phyloP scores from a whole-genome alignment of 2,797 vertebrate genomes.

The Micromesistius poutassou region DNA sequence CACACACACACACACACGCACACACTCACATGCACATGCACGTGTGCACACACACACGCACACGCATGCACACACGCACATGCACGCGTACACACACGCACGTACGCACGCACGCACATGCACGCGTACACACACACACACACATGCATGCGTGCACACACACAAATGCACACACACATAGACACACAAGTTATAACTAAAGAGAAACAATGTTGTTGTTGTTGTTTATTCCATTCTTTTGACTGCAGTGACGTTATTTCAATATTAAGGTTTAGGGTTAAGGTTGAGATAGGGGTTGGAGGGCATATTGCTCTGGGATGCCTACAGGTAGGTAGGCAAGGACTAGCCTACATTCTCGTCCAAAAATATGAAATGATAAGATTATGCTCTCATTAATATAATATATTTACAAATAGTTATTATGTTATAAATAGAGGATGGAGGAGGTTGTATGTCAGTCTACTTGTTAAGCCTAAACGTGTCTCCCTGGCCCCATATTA shows the following conservation, averaged over 20 bases:
- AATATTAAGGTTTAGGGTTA: too few relatives aligned
- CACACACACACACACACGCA: background rate
- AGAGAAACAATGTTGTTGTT: background rate
- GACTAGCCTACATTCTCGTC: too few relatives aligned
- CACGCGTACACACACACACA: slow-evolving; percentile 64
- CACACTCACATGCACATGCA: background rate
- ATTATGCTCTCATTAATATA: background rate
- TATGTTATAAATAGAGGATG: background rate
- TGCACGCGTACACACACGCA: slow-evolving; percentile 36
- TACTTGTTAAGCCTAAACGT: background rate
- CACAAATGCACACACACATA: background rate
- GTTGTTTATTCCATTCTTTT: background rate
- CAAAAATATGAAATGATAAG: background rate
- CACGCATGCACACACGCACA: slow-evolving; percentile 30
- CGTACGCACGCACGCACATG: slow-evolving; percentile 12
- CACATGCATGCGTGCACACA: background rate
- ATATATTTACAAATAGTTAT: background rate
- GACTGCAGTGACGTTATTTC: too few relatives aligned
- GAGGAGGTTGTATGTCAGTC: background rate
- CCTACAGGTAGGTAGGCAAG: too few relatives aligned
- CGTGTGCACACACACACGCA: background rate
- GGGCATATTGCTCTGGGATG: too few relatives aligned
- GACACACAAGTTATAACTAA: background rate
- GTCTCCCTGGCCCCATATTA: background rate
- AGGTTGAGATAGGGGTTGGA: too few relatives aligned